These are phyloP conservation scores for Machimus atricapillus DNA, from an alignment of 2,888 invertebrate genomes.

Conservation along the genomic window DNA sequence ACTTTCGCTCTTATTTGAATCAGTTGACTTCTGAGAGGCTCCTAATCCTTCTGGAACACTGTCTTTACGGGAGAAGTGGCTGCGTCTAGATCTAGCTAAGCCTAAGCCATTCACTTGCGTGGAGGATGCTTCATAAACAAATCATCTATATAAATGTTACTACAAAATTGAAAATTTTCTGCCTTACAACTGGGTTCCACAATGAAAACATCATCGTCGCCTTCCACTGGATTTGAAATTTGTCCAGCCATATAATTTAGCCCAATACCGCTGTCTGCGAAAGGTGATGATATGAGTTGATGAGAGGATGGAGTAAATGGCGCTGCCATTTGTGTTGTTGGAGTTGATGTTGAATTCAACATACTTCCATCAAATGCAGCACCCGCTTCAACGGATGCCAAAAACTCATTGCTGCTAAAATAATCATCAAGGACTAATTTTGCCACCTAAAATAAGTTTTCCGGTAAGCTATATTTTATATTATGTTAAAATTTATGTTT, in stretches of 20 bases:
- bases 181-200: conserved; percentile 49
- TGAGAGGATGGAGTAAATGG: conserved; percentile 51
- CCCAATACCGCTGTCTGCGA: conserved; percentile 61
- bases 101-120: conserved; percentile 56
- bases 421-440: conserved; percentile 88
- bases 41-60: conserved; percentile 56
- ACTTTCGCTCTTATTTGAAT: conserved; percentile 43
- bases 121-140: conserved; percentile 9
- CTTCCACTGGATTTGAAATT: conserved; percentile 53
- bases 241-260: conserved; percentile 58
- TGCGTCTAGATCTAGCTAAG: conserved; percentile 60
- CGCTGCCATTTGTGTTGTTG: conserved; percentile 54
- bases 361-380: conserved; percentile 60
- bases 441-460: conserved; percentile 68
- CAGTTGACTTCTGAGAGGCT: conserved; percentile 47
- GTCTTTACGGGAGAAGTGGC: conserved; percentile 62
- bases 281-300: conserved; percentile 51
- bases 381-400: conserved; percentile 61
- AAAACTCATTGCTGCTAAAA: conserved; percentile 66
- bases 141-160: background rate
- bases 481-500: too few relatives aligned
- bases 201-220: conserved; percentile 61
- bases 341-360: conserved; percentile 58
- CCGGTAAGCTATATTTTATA: too few relatives aligned
- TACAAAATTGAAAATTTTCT: background rate